Conservation (phyloP, 1,140 invertebrate species). For the Zaprionus kolodkinae region DNA sequence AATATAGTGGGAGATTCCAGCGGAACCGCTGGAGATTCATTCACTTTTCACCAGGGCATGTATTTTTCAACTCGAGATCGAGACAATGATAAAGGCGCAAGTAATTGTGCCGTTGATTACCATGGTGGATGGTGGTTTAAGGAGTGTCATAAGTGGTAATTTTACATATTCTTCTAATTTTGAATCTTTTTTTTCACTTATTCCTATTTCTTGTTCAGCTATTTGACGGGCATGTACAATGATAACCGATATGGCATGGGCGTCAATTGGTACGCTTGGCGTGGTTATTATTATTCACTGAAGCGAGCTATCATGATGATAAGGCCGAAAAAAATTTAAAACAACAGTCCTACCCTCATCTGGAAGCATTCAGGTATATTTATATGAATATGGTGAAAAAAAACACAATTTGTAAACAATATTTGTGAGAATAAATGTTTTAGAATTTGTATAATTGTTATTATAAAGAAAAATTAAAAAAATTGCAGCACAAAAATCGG, state of each 20-base stretch:
- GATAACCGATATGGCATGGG: not conserved
- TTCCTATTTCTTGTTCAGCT: not conserved
- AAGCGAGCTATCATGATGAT: conserved; percentile 1
- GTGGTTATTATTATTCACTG: not conserved
- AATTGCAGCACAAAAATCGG: too few species aligned
- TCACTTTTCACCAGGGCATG: not conserved
- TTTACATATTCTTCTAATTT: not conserved
- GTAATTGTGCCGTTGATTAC: not conserved
- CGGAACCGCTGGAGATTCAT: not conserved
- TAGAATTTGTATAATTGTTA: too few species aligned
- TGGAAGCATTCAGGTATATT: too few species aligned
- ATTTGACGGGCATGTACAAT: not conserved
- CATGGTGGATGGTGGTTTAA: not conserved
- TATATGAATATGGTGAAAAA: too few species aligned
- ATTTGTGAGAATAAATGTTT: too few species aligned
- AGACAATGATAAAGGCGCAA: too few species aligned
- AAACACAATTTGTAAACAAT: too few species aligned
- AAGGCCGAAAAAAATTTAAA: not conserved
- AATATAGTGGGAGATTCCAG: not conserved
- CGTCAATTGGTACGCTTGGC: not conserved
- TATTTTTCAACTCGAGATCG: not conserved
- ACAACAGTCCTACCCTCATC: too few species aligned
- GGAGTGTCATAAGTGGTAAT: not conserved
- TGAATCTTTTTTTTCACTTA: not conserved
- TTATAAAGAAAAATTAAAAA: too few species aligned